Conservation (phyloP, 1,140 invertebrate genomes). For the Pollicipes pollicipes region DNA sequence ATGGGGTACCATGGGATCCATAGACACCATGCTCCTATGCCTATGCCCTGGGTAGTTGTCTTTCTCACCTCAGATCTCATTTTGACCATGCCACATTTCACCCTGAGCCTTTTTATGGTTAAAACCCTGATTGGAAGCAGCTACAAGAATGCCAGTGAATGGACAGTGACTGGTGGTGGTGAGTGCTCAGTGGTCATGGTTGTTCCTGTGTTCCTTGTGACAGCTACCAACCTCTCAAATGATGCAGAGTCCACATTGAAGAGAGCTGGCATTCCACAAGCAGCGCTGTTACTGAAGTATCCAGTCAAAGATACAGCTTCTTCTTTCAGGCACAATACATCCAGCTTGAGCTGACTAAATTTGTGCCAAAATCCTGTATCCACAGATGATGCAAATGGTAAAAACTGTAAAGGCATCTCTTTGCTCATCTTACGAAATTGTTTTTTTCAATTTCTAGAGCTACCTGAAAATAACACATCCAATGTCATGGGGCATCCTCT, state of each 20-base stretch:
- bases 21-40: no score
- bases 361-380: conserved; percentile 82
- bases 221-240: conserved; percentile 60
- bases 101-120: no score
- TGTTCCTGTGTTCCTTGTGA: no score
- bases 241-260: conserved; percentile 53
- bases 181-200: conserved; percentile 5
- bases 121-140: background rate
- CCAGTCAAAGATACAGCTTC: conserved; percentile 43
- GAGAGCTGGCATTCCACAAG: conserved; percentile 28
- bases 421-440: conserved; percentile 5
- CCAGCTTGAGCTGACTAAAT: conserved; percentile 67
- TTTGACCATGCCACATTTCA: conserved; percentile 12
- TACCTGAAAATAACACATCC: no score
- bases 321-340: conserved; percentile 68
- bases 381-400: conserved; percentile 36
- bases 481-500: no score
- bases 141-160: conserved; percentile 1
- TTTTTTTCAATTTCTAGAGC: no score
- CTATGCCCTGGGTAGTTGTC: no score
- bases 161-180: conserved; percentile 4
- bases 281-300: conserved; percentile 44
- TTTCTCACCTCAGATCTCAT: conserved; percentile 10
- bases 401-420: conserved; percentile 27
- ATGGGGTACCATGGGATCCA: no score